Evolutionary conservation across 2,113 vertebrate genomes (phyloP), one percentile per base, ranked within the genome.

Genomic region (Nesoenas mayeri): DNA sequence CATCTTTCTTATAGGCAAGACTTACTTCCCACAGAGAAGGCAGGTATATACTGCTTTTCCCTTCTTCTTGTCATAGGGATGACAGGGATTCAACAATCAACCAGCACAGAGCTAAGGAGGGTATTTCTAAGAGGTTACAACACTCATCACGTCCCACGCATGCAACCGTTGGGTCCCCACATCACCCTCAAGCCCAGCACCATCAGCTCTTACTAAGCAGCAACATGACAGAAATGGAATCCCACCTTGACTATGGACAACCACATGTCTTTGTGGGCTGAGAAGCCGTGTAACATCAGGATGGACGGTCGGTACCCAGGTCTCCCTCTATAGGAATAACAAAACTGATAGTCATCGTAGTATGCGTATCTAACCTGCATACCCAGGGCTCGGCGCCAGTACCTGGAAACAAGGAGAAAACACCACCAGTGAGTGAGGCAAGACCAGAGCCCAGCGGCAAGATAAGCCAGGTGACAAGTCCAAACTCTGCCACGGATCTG

Each of bases 221-320:
- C 4, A 19, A 42, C 9, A 17, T 2, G 34, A 34, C 0, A 57
- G 58, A 80, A 96, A 36, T 3, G 4, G 67, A 72, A n/a, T 13
- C 70, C 16, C 87, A 99, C 99, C 99, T 99, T 99, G 95, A 99
- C 98, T 66, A 99, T 96, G 53, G 98, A 98, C 47, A 99, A 97
- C 98, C 99, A 99, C 98, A 98, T 98, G 93, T 99, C 99, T 95
- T 99, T 99, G 95, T 98, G 98, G 31, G 98, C 98, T 5, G 99
- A 99, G 97, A 99, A 99, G 9, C 99, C 99, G 2, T 99, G 99
- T 36, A 99, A 97, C 98, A 99, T 98, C 72, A 99, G 98, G 69
- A 99, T 83, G 15, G 99, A 98, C 0, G 99, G 99, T 6, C 92
- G 97, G 77, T 94, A 97, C 7, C 98, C 98, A 12, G 99, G 98